Evolutionary conservation across 2,888 invertebrate species (phyloP), one percentile per base, ranked within the genome.

Genomic region (Halocaridina rubra): DNA sequence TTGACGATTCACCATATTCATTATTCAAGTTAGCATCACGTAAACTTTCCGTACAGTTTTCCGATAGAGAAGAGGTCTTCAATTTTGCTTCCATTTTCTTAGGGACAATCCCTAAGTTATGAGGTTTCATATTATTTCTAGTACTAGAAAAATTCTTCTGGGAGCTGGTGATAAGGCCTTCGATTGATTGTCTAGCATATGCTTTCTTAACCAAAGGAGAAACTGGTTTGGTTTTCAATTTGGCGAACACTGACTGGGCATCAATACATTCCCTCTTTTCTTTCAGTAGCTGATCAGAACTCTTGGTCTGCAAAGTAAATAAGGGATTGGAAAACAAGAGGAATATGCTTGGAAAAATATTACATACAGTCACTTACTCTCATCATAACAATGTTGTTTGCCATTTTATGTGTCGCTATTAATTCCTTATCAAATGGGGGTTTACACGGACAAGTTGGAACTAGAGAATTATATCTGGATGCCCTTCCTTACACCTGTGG

Each of bases 201-300:
- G 81, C 87, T 67, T 87, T 87, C 61, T 87, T 87, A 4, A 46
- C 64, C 33, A 39, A n/a, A n/a, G 46, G 29, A n/a, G 85, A 76
- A 24, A 85, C 19, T 61, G 79, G 69, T 57, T 71, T 80, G 8
- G 82, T 30, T 22, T 80, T 87, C 39, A 85, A 71, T 19, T 80
- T 76, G 2, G 87, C 85, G 67, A 87, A 87, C 22, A 87, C 85
- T 30, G 85, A 85, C 53, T 81, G 76, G 29, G 81, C 72, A 67
- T 85, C 80, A 19, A 87, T 80, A 10, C 64, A 13, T 13, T 75
- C 64, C 29, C 84, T 64, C 39, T 32, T 69, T 33, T 85, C 82
- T 46, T 71, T 46, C 16, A 16, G 33, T 19, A 67, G n/a, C 22
- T 84, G 39, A n/a, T 72, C 78, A 27, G 80, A 77, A 16, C 53